These are phyloP conservation scores for Diplazon laetatorius DNA, from an alignment of 2,888 invertebrate genomes.

Conservation along the genomic window DNA sequence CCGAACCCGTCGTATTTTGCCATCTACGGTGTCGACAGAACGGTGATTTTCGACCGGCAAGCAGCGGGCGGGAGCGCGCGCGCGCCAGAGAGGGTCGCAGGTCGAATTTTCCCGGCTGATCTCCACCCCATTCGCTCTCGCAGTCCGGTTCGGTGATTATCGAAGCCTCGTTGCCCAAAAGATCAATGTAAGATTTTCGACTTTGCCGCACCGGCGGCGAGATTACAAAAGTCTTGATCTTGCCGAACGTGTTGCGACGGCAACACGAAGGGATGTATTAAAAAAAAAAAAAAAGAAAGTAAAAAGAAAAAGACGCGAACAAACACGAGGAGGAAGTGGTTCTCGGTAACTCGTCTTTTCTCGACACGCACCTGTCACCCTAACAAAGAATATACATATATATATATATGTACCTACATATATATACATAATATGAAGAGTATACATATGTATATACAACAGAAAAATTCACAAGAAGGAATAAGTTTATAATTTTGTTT, in stretches of 20 bases:
- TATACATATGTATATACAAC: too few relatives aligned
- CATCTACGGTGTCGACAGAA: slow-evolving; percentile 50
- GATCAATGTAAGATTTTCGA: slow-evolving; percentile 13
- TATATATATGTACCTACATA: too few relatives aligned
- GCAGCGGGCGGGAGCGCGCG: neutral
- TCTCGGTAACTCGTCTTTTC: neutral
- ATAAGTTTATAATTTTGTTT: too few relatives aligned
- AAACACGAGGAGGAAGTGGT: neutral
- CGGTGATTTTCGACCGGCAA: slow-evolving; percentile 42
- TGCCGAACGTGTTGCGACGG: slow-evolving; percentile 15
- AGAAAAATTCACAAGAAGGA: too few relatives aligned
- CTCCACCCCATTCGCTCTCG: slow-evolving; percentile 21
- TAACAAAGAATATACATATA: neutral
- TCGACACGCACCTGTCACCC: neutral
- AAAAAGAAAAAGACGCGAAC: neutral
- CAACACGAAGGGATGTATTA: slow-evolving; percentile 8
- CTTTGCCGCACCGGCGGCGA: neutral
- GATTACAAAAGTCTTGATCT: neutral
- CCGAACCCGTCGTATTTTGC: slow-evolving; percentile 51
- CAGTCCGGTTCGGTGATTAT: slow-evolving; percentile 38
- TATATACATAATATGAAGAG: too few relatives aligned
- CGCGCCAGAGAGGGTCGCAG: slow-evolving; percentile 30
- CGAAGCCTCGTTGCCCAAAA: neutral
- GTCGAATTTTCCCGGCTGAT: slow-evolving; percentile 21
- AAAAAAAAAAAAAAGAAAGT: too few relatives aligned